phyloP scores from a whole-genome alignment of 2,888 invertebrate genomes.

The Platycnemis pennipes region DNA sequence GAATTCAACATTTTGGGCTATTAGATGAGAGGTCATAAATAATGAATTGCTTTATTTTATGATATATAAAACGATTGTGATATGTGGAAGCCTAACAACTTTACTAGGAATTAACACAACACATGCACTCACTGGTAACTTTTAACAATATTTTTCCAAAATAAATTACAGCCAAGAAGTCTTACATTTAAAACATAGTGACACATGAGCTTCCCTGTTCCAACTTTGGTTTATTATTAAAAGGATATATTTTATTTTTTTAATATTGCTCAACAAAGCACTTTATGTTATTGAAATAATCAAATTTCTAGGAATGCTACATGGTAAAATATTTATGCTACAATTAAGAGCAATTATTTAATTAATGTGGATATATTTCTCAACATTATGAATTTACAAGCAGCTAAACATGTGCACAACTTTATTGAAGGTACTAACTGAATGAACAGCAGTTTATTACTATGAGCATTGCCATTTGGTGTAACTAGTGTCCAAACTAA shows the following conservation, averaged over 20 bases:
- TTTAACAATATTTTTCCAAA: slow-evolving; percentile 28
- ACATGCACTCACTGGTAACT: slow-evolving; percentile 44
- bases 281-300: slow-evolving; percentile 55
- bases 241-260: slow-evolving; percentile 42
- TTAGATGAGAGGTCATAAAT: slow-evolving; percentile 47
- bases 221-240: slow-evolving; percentile 5
- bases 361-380: not conserved
- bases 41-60: slow-evolving; percentile 45
- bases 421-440: not conserved
- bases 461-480: not conserved
- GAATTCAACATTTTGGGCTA: slow-evolving; percentile 55
- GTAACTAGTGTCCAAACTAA: not conserved
- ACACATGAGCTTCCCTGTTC: slow-evolving; percentile 43
- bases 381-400: not conserved
- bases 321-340: slow-evolving; percentile 11
- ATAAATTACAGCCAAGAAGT: slow-evolving; percentile 50
- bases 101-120: slow-evolving; percentile 50
- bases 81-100: slow-evolving; percentile 55
- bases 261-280: slow-evolving; percentile 55
- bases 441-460: not conserved
- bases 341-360: not conserved
- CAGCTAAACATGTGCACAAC: slow-evolving; percentile 17
- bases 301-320: not conserved
- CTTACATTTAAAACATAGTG: not conserved
- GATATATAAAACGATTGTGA: slow-evolving; percentile 54